phyloP scores from a whole-genome alignment of 2,888 invertebrate species.

The Icerya purchasi region DNA sequence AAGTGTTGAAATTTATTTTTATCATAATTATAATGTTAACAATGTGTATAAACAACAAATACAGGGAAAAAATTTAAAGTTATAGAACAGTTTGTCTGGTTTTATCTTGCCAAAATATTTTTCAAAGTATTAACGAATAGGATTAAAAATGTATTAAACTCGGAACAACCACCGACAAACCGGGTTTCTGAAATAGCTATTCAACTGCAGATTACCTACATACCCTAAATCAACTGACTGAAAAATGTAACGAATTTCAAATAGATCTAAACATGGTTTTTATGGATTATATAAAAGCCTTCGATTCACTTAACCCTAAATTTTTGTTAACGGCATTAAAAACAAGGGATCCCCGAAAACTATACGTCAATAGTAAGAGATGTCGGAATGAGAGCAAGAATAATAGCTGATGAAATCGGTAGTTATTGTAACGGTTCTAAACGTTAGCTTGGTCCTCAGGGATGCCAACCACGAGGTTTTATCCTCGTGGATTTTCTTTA shows the following conservation, averaged over 20 bases:
- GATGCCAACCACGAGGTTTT: no score
- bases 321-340: background rate
- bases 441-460: no score
- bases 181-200: conserved; percentile 6
- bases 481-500: no score
- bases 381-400: background rate
- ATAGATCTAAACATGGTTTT: no score
- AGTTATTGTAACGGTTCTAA: no score
- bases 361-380: background rate
- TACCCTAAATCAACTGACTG: background rate
- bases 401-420: no score
- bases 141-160: background rate
- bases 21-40: no score
- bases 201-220: conserved; percentile 1
- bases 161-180: conserved; percentile 2
- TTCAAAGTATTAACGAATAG: background rate
- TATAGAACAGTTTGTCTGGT: no score
- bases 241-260: no score
- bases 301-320: conserved; percentile 1
- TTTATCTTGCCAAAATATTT: conserved; percentile 4
- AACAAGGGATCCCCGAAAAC: background rate
- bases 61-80: no score
- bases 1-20: no score
- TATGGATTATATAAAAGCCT: conserved; percentile 6
- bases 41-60: no score